Evolutionary conservation across 2,797 vertebrate species (phyloP).

Genomic region (Myripristis jacobus): DNA sequence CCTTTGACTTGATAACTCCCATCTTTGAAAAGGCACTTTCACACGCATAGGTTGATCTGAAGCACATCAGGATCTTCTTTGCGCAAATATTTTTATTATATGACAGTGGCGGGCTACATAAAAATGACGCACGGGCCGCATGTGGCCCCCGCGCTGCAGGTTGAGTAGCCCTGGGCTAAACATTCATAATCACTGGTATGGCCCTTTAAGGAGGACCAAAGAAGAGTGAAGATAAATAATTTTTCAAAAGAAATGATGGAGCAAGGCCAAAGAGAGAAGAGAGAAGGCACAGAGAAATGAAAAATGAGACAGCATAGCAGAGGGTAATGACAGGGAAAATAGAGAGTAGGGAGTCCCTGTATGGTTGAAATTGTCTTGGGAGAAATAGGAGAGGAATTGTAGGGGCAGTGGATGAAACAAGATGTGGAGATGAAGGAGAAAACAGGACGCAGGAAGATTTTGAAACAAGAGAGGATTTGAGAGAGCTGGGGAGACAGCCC

Average conservation of each 20-base stretch:
- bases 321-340: slow-evolving; percentile 13
- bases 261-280: too few relatives aligned
- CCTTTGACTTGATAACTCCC: too few relatives aligned
- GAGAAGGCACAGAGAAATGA: not conserved
- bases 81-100: too few relatives aligned
- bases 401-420: not conserved
- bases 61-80: too few relatives aligned
- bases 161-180: too few relatives aligned
- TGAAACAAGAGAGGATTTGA: slow-evolving; percentile 1
- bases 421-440: not conserved
- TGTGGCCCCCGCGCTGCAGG: too few relatives aligned
- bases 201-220: not conserved
- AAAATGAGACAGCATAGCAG: not conserved
- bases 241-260: too few relatives aligned
- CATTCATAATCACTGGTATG: too few relatives aligned
- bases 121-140: too few relatives aligned
- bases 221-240: not conserved
- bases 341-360: not conserved
- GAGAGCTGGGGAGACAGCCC: not conserved
- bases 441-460: not conserved
- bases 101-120: too few relatives aligned
- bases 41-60: too few relatives aligned
- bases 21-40: too few relatives aligned
- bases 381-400: not conserved
- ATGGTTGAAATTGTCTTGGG: not conserved